Evolutionary conservation across 2,113 vertebrate genomes (phyloP).

Genomic region (Telmatochromis brichardi): DNA sequence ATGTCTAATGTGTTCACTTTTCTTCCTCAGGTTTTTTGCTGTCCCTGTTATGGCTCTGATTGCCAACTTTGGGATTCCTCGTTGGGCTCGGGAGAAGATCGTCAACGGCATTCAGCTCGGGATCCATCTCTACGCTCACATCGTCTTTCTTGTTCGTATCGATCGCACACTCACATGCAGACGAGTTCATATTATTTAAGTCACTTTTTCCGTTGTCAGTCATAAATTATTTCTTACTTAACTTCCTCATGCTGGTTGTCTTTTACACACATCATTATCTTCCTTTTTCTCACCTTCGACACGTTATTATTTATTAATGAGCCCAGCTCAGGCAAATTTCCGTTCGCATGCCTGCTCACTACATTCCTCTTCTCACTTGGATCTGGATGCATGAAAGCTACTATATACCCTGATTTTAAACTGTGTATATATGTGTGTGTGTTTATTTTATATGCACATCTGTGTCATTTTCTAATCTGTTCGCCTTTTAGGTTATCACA

Average conservation of each 20-base stretch:
- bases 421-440: neutral
- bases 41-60: constrained; percentile 89
- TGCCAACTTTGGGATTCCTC: constrained; percentile 89
- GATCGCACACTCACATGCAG: neutral
- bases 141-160: constrained; percentile 75
- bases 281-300: constrained; percentile 18
- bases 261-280: constrained; percentile 42
- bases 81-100: constrained; percentile 92
- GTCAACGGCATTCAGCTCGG: constrained; percentile 91
- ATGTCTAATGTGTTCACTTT: neutral
- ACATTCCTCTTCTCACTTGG: neutral
- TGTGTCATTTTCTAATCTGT: neutral
- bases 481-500: constrained; percentile 76
- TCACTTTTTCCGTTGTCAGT: constrained; percentile 25
- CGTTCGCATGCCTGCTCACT: neutral
- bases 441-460: neutral
- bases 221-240: constrained; percentile 42
- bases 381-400: neutral
- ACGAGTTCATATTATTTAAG: constrained; percentile 11
- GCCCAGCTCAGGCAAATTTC: neutral
- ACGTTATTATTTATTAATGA: constrained; percentile 33
- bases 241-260: constrained; percentile 23
- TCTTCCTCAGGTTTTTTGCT: constrained; percentile 80
- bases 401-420: neutral
- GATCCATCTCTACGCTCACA: constrained; percentile 88